Conservation (phyloP, 2,888 invertebrate genomes). For the Sphinx pinastri region DNA sequence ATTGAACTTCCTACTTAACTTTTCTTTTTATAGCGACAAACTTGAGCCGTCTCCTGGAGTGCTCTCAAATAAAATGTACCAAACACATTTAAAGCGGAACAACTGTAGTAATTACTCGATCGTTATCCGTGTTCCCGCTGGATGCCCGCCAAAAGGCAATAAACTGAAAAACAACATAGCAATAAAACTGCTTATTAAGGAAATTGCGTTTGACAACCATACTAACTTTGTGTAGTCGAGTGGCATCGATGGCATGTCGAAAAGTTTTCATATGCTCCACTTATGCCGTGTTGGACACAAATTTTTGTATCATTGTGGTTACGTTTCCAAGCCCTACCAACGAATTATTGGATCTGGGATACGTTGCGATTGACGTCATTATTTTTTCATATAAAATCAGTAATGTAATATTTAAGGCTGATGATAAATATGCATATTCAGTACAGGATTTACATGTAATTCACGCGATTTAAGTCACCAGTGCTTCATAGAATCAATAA, state of each 20-base stretch:
- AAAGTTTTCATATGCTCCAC: constrained; percentile 20
- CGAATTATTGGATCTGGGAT: neutral
- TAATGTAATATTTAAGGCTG: too few relatives aligned
- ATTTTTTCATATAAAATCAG: neutral
- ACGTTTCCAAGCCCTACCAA: neutral
- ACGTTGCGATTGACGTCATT: neutral
- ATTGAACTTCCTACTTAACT: constrained; percentile 10
- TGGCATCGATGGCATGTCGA: neutral
- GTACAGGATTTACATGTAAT: too few relatives aligned
- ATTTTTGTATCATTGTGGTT: neutral
- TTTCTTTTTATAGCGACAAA: constrained; percentile 15
- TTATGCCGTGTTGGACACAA: neutral
- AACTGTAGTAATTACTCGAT: constrained; percentile 49
- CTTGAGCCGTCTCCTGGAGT: constrained; percentile 13
- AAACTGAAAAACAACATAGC: constrained; percentile 21
- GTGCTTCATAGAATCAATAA: too few relatives aligned
- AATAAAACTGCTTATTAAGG: constrained; percentile 24
- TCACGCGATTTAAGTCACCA: too few relatives aligned
- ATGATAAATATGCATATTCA: too few relatives aligned
- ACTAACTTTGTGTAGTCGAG: constrained; percentile 11
- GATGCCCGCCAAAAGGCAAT: constrained; percentile 46
- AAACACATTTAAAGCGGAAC: constrained; percentile 23
- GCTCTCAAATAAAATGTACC: constrained; percentile 23
- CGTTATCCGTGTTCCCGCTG: constrained; percentile 44
- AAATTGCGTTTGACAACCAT: constrained; percentile 20